Evolutionary conservation across 2,888 invertebrate genomes (phyloP).

Genomic region (Eretmocerus hayati): DNA sequence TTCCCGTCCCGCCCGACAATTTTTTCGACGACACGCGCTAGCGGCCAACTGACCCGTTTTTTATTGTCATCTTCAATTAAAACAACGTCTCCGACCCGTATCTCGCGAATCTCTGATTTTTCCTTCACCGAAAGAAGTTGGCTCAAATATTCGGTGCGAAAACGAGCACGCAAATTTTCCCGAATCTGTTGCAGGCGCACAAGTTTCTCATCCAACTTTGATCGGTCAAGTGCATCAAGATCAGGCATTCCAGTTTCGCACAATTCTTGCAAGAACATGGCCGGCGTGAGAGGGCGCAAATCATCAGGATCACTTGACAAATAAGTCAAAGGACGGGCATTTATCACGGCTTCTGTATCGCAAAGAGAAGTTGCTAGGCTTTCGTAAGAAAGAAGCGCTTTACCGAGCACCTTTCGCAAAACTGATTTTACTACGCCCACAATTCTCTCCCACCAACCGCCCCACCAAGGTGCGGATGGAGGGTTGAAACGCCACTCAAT

Average conservation of each 20-base stretch:
- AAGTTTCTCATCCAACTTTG: neutral
- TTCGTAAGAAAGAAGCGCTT: constrained; percentile 29
- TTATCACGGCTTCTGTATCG: constrained; percentile 36
- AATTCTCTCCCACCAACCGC: constrained; percentile 45
- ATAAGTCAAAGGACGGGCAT: constrained; percentile 38
- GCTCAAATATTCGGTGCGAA: constrained; percentile 20
- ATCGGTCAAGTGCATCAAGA: constrained; percentile 7
- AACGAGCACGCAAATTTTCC: constrained; percentile 14
- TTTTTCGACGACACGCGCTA: constrained; percentile 12
- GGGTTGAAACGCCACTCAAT: constrained; percentile 39
- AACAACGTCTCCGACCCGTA: constrained; percentile 22
- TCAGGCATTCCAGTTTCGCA: constrained; percentile 4
- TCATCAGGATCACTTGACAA: constrained; percentile 15
- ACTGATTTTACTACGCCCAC: constrained; percentile 39
- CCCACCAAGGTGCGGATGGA: constrained; percentile 44
- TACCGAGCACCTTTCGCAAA: constrained; percentile 36
- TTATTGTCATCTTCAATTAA: constrained; percentile 17
- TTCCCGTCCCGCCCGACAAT: constrained; percentile 20
- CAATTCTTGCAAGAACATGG: constrained; percentile 22
- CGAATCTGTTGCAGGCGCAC: constrained; percentile 9
- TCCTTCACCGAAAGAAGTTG: neutral
- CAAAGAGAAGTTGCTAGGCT: constrained; percentile 32
- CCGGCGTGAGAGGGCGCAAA: neutral
- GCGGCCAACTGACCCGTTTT: neutral
- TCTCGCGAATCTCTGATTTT: neutral